Evolutionary conservation across 2,797 vertebrate genomes (phyloP).

Genomic region (Halcyon badia): DNA sequence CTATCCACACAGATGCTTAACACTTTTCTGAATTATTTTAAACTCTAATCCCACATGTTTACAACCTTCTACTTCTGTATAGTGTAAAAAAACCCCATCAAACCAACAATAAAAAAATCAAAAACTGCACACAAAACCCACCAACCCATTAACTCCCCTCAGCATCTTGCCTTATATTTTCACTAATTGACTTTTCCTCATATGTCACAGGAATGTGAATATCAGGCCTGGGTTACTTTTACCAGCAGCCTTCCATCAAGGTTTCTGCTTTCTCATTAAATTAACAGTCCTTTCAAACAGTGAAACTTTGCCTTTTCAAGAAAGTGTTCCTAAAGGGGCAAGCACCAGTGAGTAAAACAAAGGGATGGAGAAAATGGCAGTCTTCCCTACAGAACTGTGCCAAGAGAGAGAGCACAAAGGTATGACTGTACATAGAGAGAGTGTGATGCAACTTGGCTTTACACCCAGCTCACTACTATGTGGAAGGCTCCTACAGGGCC

Average conservation of each 20-base stretch:
- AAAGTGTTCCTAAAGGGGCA: background rate
- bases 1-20: background rate
- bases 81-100: background rate
- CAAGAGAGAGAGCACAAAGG: accelerated
- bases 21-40: background rate
- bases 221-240: background rate
- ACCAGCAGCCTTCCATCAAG: background rate
- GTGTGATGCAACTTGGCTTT: background rate
- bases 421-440: background rate
- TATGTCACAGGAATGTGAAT: background rate
- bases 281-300: background rate
- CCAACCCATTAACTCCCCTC: background rate
- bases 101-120: accelerated
- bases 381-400: background rate
- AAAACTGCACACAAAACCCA: background rate
- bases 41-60: background rate
- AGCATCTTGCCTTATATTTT: background rate
- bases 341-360: background rate
- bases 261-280: background rate
- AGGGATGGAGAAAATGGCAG: background rate
- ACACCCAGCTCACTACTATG: background rate
- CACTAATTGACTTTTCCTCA: background rate
- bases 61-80: background rate
- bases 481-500: background rate
- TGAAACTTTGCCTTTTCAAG: background rate